Evolutionary conservation across 37 sponge, comb jelly and placozoan species (phyloP).

Genomic region (Agelas oroides): DNA sequence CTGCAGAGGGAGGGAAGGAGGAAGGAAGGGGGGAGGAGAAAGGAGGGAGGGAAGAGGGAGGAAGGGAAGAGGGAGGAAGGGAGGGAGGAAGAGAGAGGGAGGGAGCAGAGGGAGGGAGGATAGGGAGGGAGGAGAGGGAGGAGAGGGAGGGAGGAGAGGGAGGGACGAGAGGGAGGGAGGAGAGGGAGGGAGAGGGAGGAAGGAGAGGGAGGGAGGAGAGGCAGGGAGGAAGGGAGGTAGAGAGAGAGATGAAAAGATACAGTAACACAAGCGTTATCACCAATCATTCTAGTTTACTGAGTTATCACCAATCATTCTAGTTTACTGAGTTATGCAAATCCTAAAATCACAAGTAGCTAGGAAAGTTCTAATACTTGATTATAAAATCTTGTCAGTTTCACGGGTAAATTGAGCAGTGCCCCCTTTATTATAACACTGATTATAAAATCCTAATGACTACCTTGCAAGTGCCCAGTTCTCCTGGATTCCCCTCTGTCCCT

Average conservation of each 20-base stretch:
- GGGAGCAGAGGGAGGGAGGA: too few species aligned
- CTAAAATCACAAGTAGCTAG: too few species aligned
- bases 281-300: background rate
- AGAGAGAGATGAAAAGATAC: background rate
- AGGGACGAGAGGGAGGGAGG: too few species aligned
- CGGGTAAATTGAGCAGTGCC: too few species aligned
- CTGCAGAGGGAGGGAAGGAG: slow-evolving; percentile 3
- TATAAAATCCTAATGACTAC: too few species aligned
- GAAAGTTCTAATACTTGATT: too few species aligned
- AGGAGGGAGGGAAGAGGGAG: background rate
- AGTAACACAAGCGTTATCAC: background rate
- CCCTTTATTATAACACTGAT: too few species aligned
- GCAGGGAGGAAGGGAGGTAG: background rate
- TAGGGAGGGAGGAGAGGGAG: background rate
- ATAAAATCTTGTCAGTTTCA: too few species aligned
- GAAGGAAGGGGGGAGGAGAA: background rate
- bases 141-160: background rate
- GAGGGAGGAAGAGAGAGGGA: background rate
- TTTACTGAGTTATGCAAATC: slow-evolving; percentile 7
- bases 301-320: background rate
- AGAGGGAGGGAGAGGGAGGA: background rate
- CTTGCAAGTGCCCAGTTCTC: slow-evolving; percentile 59
- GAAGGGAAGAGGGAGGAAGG: background rate
- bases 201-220: background rate
- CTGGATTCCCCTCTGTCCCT: slow-evolving; percentile 64